Conservation (phyloP, 2,113 vertebrate genomes). For the Megaleporinus macrocephalus region DNA sequence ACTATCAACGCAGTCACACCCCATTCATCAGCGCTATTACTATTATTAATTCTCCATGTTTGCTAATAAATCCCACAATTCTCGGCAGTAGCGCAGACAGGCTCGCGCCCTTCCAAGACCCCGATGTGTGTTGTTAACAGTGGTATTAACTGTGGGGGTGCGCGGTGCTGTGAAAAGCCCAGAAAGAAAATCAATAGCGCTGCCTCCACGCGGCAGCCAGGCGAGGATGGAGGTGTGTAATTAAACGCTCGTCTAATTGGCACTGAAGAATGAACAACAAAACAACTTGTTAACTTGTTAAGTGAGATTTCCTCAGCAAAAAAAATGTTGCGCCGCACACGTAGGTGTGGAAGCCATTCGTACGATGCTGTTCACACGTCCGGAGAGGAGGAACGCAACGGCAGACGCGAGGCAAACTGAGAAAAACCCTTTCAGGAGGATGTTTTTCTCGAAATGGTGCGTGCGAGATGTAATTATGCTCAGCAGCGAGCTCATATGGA, state of each 20-base stretch:
- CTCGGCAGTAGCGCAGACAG: background rate
- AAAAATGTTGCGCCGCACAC: background rate
- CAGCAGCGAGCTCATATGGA: background rate
- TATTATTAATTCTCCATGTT: no score
- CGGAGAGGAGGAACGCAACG: constrained; percentile 11
- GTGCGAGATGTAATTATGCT: background rate
- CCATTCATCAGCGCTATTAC: no score
- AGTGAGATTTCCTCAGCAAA: constrained; percentile 22
- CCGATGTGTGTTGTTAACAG: constrained; percentile 9
- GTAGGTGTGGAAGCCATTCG: constrained; percentile 29
- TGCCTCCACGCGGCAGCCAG: constrained; percentile 37
- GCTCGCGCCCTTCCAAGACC: background rate
- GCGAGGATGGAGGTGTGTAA: constrained; percentile 40
- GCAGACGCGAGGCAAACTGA: constrained; percentile 3
- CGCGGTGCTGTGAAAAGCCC: constrained; percentile 30
- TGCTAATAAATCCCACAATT: constrained; percentile 9
- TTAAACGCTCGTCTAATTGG: constrained; percentile 51
- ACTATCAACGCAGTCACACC: no score
- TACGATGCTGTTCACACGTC: constrained; percentile 40
- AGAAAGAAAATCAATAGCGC: constrained; percentile 36
- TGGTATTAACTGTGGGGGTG: background rate
- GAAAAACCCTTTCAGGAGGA: background rate
- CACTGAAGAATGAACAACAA: constrained; percentile 52
- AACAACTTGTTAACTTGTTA: constrained; percentile 56
- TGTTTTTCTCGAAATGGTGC: background rate